These are phyloP conservation scores for Lasius platythorax DNA, from an alignment of 2,888 invertebrate species.

Conservation along the genomic window DNA sequence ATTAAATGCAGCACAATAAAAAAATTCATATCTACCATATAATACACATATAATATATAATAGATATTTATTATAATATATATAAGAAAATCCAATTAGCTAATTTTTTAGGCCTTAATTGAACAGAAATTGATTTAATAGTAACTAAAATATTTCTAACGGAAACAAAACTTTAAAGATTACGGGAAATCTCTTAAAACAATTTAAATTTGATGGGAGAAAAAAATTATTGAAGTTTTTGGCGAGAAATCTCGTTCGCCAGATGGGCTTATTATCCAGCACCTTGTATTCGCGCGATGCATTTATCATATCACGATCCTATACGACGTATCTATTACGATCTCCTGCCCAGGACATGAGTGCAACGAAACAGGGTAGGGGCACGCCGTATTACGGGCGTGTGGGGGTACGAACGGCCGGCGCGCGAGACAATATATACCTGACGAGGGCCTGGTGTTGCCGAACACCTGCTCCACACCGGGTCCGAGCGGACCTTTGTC, in stretches of 20 bases:
- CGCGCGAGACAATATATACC: slow-evolving; percentile 72
- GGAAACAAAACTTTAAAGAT: background rate
- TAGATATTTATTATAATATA: too few relatives aligned
- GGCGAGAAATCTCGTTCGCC: background rate
- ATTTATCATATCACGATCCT: slow-evolving; percentile 42
- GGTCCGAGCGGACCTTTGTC: slow-evolving; percentile 76
- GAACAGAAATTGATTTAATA: background rate
- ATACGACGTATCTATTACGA: slow-evolving; percentile 50
- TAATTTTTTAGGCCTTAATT: background rate
- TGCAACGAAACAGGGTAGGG: slow-evolving; percentile 16
- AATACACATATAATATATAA: background rate
- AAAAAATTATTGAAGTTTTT: background rate
- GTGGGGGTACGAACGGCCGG: slow-evolving; percentile 41
- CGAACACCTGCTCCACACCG: slow-evolving; percentile 83
- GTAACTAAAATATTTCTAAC: background rate
- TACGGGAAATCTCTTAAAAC: background rate
- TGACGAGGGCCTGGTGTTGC: slow-evolving; percentile 80
- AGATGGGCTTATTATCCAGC: slow-evolving; percentile 20
- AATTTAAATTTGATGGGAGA: background rate
- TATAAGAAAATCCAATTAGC: background rate
- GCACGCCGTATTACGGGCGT: background rate
- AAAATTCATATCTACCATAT: background rate
- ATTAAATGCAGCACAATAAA: background rate
- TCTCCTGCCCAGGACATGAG: slow-evolving; percentile 30
- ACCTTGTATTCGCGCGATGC: slow-evolving; percentile 3